Percentiles rank a stretch among this genome's conserved stretches.
Conservation (phyloP, 2,888 invertebrate genomes). For the Caradrina clavipalpis region DNA sequence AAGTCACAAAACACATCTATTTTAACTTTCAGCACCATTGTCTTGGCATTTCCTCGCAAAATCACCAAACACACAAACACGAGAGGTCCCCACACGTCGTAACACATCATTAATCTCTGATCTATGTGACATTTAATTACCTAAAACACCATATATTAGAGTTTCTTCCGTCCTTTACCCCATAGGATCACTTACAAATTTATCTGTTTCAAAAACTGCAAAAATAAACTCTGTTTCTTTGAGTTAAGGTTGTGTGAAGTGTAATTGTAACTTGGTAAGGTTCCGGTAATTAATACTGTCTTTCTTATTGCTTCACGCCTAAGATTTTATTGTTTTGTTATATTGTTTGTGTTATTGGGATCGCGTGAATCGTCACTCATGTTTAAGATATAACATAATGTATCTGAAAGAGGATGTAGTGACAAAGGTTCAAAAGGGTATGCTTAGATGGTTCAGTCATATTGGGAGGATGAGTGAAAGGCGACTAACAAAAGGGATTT, state of each 20-base stretch:
- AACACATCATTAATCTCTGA: constrained; percentile 91
- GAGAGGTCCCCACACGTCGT: constrained; percentile 77
- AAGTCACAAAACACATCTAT: constrained; percentile 42
- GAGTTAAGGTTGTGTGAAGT: constrained; percentile 57
- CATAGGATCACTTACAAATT: constrained; percentile 71
- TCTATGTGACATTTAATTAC: constrained; percentile 91
- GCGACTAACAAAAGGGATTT: no score
- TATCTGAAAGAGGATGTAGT: no score
- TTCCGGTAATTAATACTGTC: constrained; percentile 86
- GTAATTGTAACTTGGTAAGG: constrained; percentile 48
- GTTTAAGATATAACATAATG: constrained; percentile 25
- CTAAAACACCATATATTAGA: constrained; percentile 90
- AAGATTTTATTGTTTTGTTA: constrained; percentile 85
- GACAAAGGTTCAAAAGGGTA: no score
- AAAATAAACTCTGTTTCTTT: constrained; percentile 56
- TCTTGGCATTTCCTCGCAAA: constrained; percentile 54
- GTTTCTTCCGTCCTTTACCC: constrained; percentile 86
- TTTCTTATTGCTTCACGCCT: constrained; percentile 90
- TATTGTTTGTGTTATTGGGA: constrained; percentile 68
- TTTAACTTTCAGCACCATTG: constrained; percentile 33
- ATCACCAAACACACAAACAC: constrained; percentile 64
- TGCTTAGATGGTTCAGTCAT: no score
- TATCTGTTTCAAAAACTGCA: constrained; percentile 39
- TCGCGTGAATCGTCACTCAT: constrained; percentile 48
- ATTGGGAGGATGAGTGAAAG: no score